Evolutionary conservation across 2,113 vertebrate species (phyloP).

Genomic region (Cavia porcellus): DNA sequence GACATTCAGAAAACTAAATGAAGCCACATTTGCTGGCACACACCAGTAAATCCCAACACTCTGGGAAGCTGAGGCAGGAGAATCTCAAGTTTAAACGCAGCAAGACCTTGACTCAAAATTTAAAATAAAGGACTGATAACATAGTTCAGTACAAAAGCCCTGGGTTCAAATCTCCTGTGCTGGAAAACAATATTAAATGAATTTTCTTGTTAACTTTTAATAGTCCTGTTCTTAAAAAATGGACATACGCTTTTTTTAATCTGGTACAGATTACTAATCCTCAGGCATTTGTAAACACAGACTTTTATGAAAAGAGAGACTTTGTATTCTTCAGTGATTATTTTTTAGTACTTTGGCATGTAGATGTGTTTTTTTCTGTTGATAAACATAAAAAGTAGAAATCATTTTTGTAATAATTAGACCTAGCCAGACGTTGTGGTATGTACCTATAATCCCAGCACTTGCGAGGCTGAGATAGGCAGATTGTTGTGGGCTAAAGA

Average conservation of each 20-base stretch:
- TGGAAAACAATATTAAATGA: background rate
- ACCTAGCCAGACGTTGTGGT: background rate
- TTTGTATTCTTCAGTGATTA: slow-evolving; percentile 8
- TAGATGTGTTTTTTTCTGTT: background rate
- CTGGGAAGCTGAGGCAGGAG: background rate
- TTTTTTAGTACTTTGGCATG: background rate
- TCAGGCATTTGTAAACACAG: background rate
- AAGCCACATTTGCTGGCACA: background rate
- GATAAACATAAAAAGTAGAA: background rate
- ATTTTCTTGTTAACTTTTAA: slow-evolving; percentile 53
- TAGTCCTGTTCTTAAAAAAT: slow-evolving; percentile 24
- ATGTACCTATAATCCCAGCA: background rate
- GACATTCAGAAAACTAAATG: background rate
- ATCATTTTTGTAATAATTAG: background rate
- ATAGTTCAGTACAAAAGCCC: background rate
- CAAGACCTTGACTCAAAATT: background rate
- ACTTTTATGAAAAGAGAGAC: slow-evolving; percentile 2
- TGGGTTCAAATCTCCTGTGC: background rate
- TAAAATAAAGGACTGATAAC: background rate
- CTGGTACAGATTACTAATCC: background rate
- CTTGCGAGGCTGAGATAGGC: background rate
- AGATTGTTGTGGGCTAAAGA: background rate
- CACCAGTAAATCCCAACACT: background rate
- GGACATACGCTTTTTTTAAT: background rate
- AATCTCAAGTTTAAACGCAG: background rate